Conservation (phyloP, 2,888 invertebrate species). For the Drosophila pseudotalamancana region DNA sequence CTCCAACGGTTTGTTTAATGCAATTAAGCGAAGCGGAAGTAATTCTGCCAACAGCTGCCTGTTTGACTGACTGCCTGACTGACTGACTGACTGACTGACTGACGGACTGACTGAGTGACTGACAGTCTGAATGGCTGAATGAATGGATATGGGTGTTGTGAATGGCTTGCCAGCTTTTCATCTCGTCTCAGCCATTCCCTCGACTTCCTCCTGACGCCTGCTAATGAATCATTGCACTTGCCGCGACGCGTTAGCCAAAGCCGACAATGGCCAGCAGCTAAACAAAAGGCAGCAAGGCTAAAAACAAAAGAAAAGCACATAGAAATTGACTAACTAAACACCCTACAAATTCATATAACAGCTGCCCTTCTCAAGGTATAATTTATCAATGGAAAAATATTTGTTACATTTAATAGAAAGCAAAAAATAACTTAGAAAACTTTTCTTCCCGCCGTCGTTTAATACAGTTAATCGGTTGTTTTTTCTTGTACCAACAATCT, state of each 20-base stretch:
- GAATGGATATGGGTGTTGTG: slow-evolving; percentile 28
- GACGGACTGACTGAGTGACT: slow-evolving; percentile 38
- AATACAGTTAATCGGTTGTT: not conserved
- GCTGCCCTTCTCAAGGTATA: too few relatives aligned
- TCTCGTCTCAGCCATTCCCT: slow-evolving; percentile 28
- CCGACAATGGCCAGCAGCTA: slow-evolving; percentile 52
- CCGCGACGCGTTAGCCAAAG: slow-evolving; percentile 45
- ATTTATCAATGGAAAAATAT: too few relatives aligned
- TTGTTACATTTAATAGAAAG: too few relatives aligned
- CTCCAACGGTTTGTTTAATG: slow-evolving; percentile 63
- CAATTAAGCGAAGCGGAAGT: slow-evolving; percentile 74
- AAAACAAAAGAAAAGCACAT: slow-evolving; percentile 1
- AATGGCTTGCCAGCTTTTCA: slow-evolving; percentile 28
- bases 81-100: slow-evolving; percentile 3
- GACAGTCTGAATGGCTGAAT: slow-evolving; percentile 23
- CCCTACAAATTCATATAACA: slow-evolving; percentile 32
- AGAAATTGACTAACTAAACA: not conserved
- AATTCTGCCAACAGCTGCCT: slow-evolving; percentile 60
- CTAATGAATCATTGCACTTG: slow-evolving; percentile 55
- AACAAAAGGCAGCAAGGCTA: slow-evolving; percentile 36
- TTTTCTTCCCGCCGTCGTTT: too few relatives aligned
- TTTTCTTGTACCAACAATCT: not conserved
- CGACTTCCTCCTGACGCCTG: slow-evolving; percentile 32
- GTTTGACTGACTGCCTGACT: slow-evolving; percentile 48
- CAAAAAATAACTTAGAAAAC: too few relatives aligned